These are phyloP conservation scores for Panagrolaimus sp. DNA, from an alignment of 1,140 invertebrate genomes.

Conservation along the genomic window DNA sequence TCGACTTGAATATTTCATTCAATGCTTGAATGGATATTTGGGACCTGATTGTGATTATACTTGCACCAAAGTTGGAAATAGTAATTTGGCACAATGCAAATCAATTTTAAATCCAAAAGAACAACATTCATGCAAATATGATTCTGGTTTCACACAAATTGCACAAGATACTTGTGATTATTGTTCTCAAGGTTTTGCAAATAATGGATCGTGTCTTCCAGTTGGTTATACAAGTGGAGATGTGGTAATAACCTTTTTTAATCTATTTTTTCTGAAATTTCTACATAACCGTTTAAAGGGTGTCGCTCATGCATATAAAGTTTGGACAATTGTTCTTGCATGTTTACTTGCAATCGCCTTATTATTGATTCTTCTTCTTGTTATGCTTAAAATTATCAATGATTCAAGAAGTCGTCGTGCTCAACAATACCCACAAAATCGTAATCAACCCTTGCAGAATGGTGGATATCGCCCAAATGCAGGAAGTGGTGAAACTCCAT, in stretches of 20 bases:
- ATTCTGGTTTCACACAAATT: neutral
- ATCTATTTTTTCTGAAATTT: neutral
- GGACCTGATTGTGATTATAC: conserved; percentile 11
- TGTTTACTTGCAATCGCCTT: neutral
- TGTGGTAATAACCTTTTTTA: neutral
- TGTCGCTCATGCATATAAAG: neutral
- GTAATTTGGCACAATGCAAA: neutral
- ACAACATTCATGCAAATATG: neutral
- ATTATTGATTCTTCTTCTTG: neutral
- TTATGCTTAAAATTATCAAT: neutral
- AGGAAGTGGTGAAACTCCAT: neutral
- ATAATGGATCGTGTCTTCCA: neutral
- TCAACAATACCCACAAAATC: conserved; percentile 9
- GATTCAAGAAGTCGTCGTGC: neutral
- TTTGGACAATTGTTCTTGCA: conserved; percentile 3
- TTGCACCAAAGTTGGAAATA: neutral
- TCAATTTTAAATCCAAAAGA: conserved; percentile 8
- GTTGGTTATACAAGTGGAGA: neutral
- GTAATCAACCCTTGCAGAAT: neutral
- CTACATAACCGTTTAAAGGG: neutral
- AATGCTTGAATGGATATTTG: conserved; percentile 1
- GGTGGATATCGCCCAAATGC: conserved; percentile 7
- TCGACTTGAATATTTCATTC: neutral
- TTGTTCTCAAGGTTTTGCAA: neutral
- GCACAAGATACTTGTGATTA: conserved; percentile 1